These are phyloP conservation scores for Archaeoteleia sp. DNA, from an alignment of 2,888 invertebrate species.

Conservation along the genomic window DNA sequence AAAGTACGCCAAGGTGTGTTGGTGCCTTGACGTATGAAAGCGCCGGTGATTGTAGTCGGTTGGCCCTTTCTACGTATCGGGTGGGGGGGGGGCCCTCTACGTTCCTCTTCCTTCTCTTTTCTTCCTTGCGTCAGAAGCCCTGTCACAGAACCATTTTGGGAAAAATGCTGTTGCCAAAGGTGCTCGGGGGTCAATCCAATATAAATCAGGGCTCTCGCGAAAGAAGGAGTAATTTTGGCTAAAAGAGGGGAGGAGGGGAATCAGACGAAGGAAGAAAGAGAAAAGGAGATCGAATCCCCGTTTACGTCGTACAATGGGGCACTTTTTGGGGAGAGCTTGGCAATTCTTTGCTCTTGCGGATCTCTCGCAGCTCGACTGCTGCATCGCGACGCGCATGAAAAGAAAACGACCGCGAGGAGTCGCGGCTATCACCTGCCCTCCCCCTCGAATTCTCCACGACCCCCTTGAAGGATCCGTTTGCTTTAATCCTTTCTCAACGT, in stretches of 20 bases:
- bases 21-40: conserved; percentile 62
- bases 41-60: conserved; percentile 69
- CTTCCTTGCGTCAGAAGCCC: conserved; percentile 40
- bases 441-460: conserved; percentile 40
- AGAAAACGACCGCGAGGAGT: conserved; percentile 45
- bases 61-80: conserved; percentile 49
- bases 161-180: conserved; percentile 64
- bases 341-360: conserved; percentile 14
- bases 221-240: conserved; percentile 37
- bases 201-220: conserved; percentile 67
- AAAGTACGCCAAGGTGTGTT: conserved; percentile 50
- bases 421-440: conserved; percentile 60
- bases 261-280: conserved; percentile 18
- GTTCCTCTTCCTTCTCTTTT: conserved; percentile 36
- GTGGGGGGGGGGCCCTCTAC: conserved; percentile 29
- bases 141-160: conserved; percentile 60
- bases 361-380: conserved; percentile 19
- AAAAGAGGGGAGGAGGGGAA: conserved; percentile 31
- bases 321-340: conserved; percentile 37
- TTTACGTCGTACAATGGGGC: conserved; percentile 25
- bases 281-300: conserved; percentile 23
- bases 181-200: conserved; percentile 68
- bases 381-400: conserved; percentile 30
- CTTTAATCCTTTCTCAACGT: conserved; percentile 49
- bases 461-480: conserved; percentile 24